Conservation (phyloP, 2,888 invertebrate species). For the Merodon equestris region DNA sequence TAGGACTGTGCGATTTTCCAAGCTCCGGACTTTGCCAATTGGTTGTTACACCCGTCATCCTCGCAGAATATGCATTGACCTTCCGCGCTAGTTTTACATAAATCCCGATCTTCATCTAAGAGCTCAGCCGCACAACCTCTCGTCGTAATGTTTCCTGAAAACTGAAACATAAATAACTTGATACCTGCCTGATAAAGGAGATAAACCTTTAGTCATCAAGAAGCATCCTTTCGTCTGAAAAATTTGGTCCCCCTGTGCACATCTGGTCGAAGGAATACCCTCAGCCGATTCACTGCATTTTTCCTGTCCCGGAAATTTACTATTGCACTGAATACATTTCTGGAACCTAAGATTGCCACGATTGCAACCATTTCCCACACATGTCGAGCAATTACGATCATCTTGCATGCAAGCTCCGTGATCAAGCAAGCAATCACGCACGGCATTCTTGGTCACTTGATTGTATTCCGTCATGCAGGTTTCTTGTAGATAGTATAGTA, state of each 20-base stretch:
- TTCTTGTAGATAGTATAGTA: constrained; percentile 66
- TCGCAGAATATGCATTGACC: constrained; percentile 71
- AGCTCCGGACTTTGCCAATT: constrained; percentile 14
- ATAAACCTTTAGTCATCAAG: constrained; percentile 62
- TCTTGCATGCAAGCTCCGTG: constrained; percentile 59
- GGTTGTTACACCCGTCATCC: constrained; percentile 71
- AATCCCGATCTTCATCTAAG: constrained; percentile 64
- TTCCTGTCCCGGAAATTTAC: constrained; percentile 22
- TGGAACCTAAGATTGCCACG: constrained; percentile 42
- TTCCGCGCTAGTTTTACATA: constrained; percentile 70
- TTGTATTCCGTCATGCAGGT: constrained; percentile 59
- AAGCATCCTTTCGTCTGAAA: constrained; percentile 68
- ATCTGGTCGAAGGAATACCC: constrained; percentile 42
- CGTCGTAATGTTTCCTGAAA: constrained; percentile 70
- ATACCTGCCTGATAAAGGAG: not conserved
- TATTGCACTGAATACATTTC: constrained; percentile 68
- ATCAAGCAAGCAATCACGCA: constrained; percentile 69
- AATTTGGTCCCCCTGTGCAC: constrained; percentile 45
- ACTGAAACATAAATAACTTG: not conserved
- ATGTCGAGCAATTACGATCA: constrained; percentile 48
- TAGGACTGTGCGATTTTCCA: not conserved
- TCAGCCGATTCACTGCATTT: constrained; percentile 46
- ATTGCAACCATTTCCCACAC: constrained; percentile 65
- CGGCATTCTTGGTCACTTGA: constrained; percentile 32
- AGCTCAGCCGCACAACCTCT: constrained; percentile 74